phyloP scores from a whole-genome alignment of 2,888 invertebrate species.

The Neocrepidodera transversa region DNA sequence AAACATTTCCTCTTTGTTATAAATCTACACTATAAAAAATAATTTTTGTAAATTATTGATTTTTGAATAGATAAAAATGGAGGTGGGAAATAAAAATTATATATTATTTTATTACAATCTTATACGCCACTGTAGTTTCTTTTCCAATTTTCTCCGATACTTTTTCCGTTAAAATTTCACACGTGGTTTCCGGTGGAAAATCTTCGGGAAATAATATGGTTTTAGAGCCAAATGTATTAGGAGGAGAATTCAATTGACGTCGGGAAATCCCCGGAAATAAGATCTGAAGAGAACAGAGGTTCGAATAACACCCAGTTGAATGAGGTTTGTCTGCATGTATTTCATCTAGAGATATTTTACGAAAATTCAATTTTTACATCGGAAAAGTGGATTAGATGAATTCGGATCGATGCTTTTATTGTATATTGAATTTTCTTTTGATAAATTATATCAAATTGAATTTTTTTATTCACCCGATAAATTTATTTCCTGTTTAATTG shows the following conservation, averaged over 20 bases:
- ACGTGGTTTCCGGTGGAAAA: constrained; percentile 39
- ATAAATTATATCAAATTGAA: too few species aligned
- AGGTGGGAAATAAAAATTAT: too few species aligned
- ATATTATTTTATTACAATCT: too few species aligned
- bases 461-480: too few species aligned
- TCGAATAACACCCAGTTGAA: constrained; percentile 22
- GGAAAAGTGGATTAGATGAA: constrained; percentile 1
- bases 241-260: constrained; percentile 50
- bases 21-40: too few species aligned
- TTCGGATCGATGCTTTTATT: neutral
- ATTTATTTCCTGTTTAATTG: too few species aligned
- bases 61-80: too few species aligned
- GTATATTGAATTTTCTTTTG: neutral
- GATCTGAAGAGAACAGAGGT: constrained; percentile 23
- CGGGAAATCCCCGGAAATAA: constrained; percentile 41
- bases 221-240: constrained; percentile 48
- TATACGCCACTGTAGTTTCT: constrained; percentile 29
- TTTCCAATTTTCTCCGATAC: constrained; percentile 33
- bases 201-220: constrained; percentile 42
- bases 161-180: constrained; percentile 44
- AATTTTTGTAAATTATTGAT: too few species aligned
- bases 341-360: constrained; percentile 6
- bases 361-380: constrained; percentile 16
- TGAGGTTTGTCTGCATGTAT: constrained; percentile 17
- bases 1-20: too few species aligned